A percentile compares a stretch with the other conserved stretches of the same genome.
Evolutionary conservation across 64 coral and sea anemone species (phyloP).

Genomic region (Stylophora pistillata): DNA sequence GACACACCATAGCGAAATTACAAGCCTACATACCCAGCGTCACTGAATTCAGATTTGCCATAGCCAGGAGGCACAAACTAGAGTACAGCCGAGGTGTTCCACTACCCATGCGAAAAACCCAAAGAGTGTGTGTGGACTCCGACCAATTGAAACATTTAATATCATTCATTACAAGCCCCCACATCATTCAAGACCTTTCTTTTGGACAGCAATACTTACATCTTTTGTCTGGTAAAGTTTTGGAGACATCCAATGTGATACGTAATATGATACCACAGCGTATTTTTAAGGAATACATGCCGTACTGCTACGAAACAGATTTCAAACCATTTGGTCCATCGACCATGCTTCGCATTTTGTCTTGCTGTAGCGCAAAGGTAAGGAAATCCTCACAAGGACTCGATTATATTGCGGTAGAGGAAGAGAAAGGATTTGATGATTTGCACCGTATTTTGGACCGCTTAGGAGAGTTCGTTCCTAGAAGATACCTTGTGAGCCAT

Average conservation of each 20-base stretch:
- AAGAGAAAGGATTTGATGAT: no score
- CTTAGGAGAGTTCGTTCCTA: not conserved
- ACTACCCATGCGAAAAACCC: not conserved
- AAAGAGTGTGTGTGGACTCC: not conserved
- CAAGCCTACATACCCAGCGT: no score
- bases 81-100: no score
- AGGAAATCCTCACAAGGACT: constrained; percentile 32
- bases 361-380: not conserved
- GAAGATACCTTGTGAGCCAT: constrained; percentile 5
- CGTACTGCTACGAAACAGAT: not conserved
- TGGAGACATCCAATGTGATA: constrained; percentile 1
- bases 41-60: no score
- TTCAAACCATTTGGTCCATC: no score
- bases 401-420: constrained; percentile 28
- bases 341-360: no score
- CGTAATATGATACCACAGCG: not conserved
- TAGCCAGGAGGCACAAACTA: no score
- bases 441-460: no score
- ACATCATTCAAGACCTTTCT: not conserved
- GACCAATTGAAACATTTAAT: not conserved
- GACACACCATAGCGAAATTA: no score
- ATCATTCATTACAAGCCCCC: not conserved
- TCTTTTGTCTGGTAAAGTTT: no score
- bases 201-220: not conserved
- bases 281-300: not conserved